Base-by-base conservation (phyloP, 2,797 vertebrate species). In the Capromys pilorides region DNA sequence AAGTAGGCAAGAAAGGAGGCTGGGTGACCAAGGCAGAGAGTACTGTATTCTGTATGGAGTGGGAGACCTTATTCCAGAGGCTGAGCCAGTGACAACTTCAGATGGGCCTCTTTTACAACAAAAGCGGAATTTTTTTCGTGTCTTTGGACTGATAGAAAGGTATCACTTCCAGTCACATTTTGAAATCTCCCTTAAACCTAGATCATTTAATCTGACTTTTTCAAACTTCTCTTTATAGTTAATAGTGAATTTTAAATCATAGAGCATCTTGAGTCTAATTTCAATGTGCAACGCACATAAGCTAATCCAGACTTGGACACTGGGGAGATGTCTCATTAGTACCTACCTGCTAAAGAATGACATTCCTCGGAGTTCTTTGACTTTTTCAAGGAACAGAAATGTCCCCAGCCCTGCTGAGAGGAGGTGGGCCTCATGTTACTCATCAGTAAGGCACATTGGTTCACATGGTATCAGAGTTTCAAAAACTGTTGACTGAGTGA, bases 181-280 rank as follows among this genome's bases (percentile, higher is more conserved):
- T 21, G 21, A 79, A 75, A 80, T 33, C 16, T 57, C 39, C 64
- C 62, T 18, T 31, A 57, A 88, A 31, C 33, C 69, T n/a, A 10
- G 28, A 31, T 86, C 28, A 16, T 36, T 66, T 61, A 49, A 64
- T 62, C 79, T 73, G 69, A 41, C 41, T 59, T 31, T 41, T 85
- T 13, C 54, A n/a, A 51, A 31, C 51, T 66, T 33, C 73, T 85
- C 5, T 86, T 95, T 26, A 75, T n/a, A 80, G 61, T 59, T 36
- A 54, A 31, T 84, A 41, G 69, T 33, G 36, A 80, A 75, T 66
- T 90, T 83, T 92, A 66, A 73, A 69, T 61, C 67, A 67, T 26
- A 73, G 22, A 57, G 16, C 19, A 7, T 36, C 21, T 31, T 21
- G 45, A 85, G 36, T 54, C 59, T 10, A 45, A 66, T 39, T 2